These are phyloP conservation scores for Mesaphorura yosii DNA, from an alignment of 1,140 invertebrate species.

Conservation along the genomic window DNA sequence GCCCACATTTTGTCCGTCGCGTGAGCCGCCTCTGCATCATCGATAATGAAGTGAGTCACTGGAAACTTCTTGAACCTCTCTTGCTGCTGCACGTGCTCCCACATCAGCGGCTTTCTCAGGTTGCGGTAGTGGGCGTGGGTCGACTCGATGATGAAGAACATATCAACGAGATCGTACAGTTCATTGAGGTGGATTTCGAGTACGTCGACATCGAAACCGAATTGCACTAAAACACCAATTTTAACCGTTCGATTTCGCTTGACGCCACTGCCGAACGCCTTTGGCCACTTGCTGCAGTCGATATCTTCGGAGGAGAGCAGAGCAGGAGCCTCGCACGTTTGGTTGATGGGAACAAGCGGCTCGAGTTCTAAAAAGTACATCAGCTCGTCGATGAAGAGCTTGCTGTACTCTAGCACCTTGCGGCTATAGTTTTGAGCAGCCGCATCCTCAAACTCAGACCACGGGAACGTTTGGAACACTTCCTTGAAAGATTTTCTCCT, in stretches of 20 bases:
- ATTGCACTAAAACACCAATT: conserved; percentile 8
- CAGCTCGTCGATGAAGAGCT: too few relatives aligned
- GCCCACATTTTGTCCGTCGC: conserved; percentile 2
- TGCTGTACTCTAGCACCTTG: too few relatives aligned
- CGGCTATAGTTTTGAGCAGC: too few relatives aligned
- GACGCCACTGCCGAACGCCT: not conserved
- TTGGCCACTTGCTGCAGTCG: not conserved
- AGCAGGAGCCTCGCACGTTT: not conserved
- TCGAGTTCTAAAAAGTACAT: conserved; percentile 2
- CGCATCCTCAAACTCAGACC: too few relatives aligned
- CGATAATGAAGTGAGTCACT: conserved; percentile 8
- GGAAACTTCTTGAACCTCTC: conserved; percentile 5
- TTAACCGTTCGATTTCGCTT: not conserved
- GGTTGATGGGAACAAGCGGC: not conserved
- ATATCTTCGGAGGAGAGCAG: not conserved
- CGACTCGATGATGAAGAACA: conserved; percentile 14
- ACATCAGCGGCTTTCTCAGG: conserved; percentile 2
- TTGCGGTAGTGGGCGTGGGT: conserved; percentile 2
- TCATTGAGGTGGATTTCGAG: conserved; percentile 14
- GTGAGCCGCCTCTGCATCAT: conserved; percentile 5
- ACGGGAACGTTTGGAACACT: too few relatives aligned
- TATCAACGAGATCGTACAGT: conserved; percentile 9
- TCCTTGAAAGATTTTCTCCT: too few relatives aligned
- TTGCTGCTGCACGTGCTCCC: conserved; percentile 8
- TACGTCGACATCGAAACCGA: conserved; percentile 12